Percentiles rank a stretch among this genome's conserved stretches.
phyloP scores from a whole-genome alignment of 2,113 vertebrate genomes.

The Bucco capensis region DNA sequence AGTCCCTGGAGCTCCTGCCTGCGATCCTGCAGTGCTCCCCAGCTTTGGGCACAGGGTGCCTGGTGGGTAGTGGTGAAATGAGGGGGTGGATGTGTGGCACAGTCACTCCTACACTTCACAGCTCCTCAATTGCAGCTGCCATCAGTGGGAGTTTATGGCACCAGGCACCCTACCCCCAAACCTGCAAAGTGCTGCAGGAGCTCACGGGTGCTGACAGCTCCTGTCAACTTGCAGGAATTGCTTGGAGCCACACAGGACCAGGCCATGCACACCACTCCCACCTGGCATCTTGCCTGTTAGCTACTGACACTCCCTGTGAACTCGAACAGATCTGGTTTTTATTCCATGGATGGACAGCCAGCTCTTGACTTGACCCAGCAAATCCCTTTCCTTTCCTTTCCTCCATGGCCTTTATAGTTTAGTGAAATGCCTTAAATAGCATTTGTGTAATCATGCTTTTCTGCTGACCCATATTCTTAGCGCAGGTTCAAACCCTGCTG shows the following conservation, averaged over 20 bases:
- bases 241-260: not conserved
- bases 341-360: not conserved
- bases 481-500: not conserved
- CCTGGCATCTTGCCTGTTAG: not conserved
- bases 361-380: not conserved
- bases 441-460: not conserved
- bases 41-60: not conserved
- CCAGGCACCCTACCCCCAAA: not conserved
- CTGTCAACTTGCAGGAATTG: not conserved
- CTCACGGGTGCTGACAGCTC: slow-evolving; percentile 11
- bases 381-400: not conserved
- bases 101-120: slow-evolving; percentile 12
- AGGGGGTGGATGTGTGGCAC: slow-evolving; percentile 10
- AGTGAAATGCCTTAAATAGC: not conserved
- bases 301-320: not conserved
- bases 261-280: not conserved
- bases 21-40: not conserved
- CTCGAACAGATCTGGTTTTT: not conserved
- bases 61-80: not conserved
- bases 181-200: not conserved
- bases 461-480: slow-evolving; percentile 34
- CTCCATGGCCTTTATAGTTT: not conserved
- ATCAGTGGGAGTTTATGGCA: slow-evolving; percentile 20
- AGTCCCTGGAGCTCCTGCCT: not conserved
- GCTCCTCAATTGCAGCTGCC: slow-evolving; percentile 35